phyloP scores from a whole-genome alignment of 2,113 vertebrate genomes.

The Daubentonia madagascariensis region DNA sequence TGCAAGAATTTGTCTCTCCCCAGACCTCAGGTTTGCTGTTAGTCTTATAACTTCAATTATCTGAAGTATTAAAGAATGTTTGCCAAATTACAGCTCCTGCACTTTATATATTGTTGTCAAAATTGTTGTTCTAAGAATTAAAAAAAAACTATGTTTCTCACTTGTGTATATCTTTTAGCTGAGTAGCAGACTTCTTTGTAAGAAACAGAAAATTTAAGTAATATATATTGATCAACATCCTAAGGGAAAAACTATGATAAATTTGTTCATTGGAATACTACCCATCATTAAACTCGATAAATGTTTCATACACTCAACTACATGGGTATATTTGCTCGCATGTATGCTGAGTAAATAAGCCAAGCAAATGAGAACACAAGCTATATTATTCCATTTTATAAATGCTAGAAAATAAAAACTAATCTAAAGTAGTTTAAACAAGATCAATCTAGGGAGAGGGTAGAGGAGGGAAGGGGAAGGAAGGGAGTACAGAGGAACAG shows the following conservation, averaged over 20 bases:
- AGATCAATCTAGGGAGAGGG: not conserved
- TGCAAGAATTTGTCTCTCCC: not conserved
- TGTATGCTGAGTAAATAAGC: not conserved
- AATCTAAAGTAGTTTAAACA: not conserved
- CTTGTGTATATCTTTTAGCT: not conserved
- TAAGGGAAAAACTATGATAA: not conserved
- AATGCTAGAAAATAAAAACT: not conserved
- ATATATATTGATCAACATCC: too few species aligned
- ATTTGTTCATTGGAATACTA: too few species aligned
- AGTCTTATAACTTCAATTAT: not conserved
- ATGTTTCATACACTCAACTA: too few species aligned
- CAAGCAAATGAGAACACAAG: not conserved
- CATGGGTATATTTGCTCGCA: not conserved
- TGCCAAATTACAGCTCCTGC: not conserved
- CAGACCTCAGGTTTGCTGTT: not conserved
- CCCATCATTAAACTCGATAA: rapidly evolving
- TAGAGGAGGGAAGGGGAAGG: not conserved
- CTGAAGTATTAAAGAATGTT: not conserved
- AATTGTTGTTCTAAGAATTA: not conserved
- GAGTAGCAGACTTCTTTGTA: not conserved
- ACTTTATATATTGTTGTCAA: not conserved
- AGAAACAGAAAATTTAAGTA: not conserved
- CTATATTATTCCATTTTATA: not conserved
- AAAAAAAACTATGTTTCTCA: not conserved
- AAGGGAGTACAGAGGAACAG: not conserved